Percentiles rank a stretch among this genome's conserved stretches.
These are phyloP conservation scores for Barypeithes pellucidus DNA, from an alignment of 2,888 invertebrate species.

Conservation along the genomic window DNA sequence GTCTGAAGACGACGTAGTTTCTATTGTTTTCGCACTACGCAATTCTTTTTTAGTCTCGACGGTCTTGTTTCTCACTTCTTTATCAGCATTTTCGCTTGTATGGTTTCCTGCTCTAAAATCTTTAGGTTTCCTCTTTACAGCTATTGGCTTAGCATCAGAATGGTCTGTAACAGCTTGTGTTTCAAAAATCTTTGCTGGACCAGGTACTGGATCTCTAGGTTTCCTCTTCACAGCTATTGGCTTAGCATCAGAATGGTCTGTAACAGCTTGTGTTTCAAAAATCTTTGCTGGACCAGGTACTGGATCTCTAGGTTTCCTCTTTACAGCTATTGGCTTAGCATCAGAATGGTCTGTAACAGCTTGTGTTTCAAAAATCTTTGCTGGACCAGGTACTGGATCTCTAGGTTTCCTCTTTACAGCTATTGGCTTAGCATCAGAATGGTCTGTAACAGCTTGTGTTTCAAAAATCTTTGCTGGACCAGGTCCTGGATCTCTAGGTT, in stretches of 20 bases:
- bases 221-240: slow-evolving; percentile 40
- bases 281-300: too few relatives aligned
- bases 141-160: not conserved
- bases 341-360: too few relatives aligned
- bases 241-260: slow-evolving; percentile 39
- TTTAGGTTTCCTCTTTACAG: slow-evolving; percentile 11
- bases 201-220: too few relatives aligned
- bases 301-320: not conserved
- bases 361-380: too few relatives aligned
- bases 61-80: not conserved
- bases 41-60: not conserved
- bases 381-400: too few relatives aligned
- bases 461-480: not conserved
- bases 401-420: too few relatives aligned
- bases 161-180: too few relatives aligned
- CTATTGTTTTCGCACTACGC: not conserved
- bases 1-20: not conserved
- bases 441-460: too few relatives aligned
- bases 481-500: slow-evolving; percentile 20
- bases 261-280: too few relatives aligned
- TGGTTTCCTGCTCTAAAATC: slow-evolving; percentile 9
- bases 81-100: not conserved
- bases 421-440: too few relatives aligned
- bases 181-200: too few relatives aligned
- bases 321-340: not conserved